phyloP scores from a whole-genome alignment of 2,113 vertebrate species.

The Lucifuga dentata region DNA sequence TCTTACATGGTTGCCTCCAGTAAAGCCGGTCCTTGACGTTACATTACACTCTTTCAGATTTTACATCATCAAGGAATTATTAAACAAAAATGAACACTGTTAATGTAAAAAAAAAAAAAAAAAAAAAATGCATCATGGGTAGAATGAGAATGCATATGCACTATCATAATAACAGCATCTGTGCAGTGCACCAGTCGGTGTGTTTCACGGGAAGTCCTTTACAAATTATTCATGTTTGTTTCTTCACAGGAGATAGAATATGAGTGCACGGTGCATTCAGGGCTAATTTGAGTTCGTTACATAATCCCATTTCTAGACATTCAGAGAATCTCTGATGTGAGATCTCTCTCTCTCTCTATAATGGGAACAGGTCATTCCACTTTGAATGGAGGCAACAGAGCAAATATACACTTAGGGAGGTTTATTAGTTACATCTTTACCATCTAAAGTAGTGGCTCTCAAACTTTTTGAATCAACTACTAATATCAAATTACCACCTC shows the following conservation, averaged over 20 bases:
- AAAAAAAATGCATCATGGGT: too few relatives aligned
- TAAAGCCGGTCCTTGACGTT: constrained; percentile 28
- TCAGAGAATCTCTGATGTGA: constrained; percentile 51
- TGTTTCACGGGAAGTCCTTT: constrained; percentile 68
- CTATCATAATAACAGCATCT: constrained; percentile 63
- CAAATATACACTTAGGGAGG: constrained; percentile 11
- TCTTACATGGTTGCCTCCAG: constrained; percentile 9
- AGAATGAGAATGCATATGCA: too few relatives aligned
- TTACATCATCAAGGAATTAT: constrained; percentile 36
- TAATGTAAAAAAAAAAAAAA: too few relatives aligned
- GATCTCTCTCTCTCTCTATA: background rate
- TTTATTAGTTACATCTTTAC: too few relatives aligned
- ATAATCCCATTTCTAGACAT: constrained; percentile 67
- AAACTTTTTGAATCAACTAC: too few relatives aligned
- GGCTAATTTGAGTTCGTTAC: constrained; percentile 64
- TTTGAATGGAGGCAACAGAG: constrained; percentile 5
- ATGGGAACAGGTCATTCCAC: background rate
- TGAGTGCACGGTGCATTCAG: constrained; percentile 44
- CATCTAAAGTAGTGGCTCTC: too few relatives aligned
- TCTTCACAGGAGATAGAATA: constrained; percentile 46
- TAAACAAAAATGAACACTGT: constrained; percentile 34
- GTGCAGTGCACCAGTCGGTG: constrained; percentile 50
- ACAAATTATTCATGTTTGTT: constrained; percentile 75
- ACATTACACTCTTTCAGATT: constrained; percentile 18
- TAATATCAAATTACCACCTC: too few relatives aligned